These are phyloP conservation scores for Acromyrmex echinatior DNA, from an alignment of 1,140 invertebrate genomes.

Conservation along the genomic window DNA sequence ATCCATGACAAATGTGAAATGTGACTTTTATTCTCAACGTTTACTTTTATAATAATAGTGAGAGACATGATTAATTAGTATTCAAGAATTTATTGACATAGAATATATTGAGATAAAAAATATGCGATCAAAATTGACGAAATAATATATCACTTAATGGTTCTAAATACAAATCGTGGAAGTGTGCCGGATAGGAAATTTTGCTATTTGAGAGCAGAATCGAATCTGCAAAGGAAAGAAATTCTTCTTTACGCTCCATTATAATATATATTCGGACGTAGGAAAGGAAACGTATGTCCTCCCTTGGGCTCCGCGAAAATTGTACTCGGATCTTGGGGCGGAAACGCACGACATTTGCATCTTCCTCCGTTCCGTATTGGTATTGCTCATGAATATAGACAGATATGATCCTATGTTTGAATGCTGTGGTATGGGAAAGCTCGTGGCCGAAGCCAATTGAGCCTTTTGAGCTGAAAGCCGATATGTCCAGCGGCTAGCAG, in stretches of 20 bases:
- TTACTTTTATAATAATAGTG: background rate
- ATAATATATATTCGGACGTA: conserved; percentile 76
- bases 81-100: background rate
- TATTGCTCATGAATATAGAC: conserved; percentile 79
- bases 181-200: conserved; percentile 1
- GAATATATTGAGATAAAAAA: background rate
- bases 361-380: conserved; percentile 68
- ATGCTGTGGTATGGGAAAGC: conserved; percentile 69
- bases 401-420: conserved; percentile 77
- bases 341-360: conserved; percentile 77
- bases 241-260: conserved; percentile 76
- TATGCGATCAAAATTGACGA: background rate
- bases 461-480: conserved; percentile 71
- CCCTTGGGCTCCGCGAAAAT: conserved; percentile 74
- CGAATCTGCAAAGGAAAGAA: conserved; percentile 68
- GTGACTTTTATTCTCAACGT: background rate
- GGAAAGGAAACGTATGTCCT: conserved; percentile 75
- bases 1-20: background rate
- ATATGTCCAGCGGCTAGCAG: conserved; percentile 68
- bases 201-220: conserved; percentile 53
- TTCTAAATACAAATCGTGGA: conserved; percentile 37
- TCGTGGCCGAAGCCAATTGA: conserved; percentile 65
- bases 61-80: background rate
- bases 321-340: conserved; percentile 72
- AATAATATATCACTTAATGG: conserved; percentile 26